Base-by-base conservation (phyloP, 2,888 invertebrate species). In the Reticulitermes lucifugus region DNA sequence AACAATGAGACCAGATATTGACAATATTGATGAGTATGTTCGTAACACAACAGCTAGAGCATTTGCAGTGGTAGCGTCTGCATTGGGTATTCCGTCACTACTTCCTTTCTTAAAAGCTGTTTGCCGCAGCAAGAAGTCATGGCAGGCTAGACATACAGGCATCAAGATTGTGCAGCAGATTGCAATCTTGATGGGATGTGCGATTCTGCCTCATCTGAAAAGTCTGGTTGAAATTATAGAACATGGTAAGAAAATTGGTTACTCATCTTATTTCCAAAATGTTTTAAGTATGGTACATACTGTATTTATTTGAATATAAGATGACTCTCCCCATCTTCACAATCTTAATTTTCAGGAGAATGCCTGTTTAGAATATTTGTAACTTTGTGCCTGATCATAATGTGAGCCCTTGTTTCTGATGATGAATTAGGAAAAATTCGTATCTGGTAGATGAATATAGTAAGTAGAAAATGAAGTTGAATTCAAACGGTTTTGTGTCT, bases 151-250 rank as follows among this genome's bases (percentile, higher is more conserved):
- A n/a, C 99, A 99, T 91, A 99, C 99, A 7, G 99, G 99, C 90
- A 99, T 99, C 87, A 99, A 99, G 92, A 99, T 99, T 90, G 99
- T 99, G 0, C 99, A 99, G 90, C 99, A 99, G 92, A 99, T 99
- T 88, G 98, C 99, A 79, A 99, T 99, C 90, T 93, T 99, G 51
- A 99, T 99, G 99, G 99, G 99, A 12, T 99, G 99, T 90, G 99
- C 99, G 51, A 99, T 99, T 89, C 92, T 99, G 88, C 99, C 99
- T 0, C 99, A 99, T 93, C 93, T 99, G 84, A 98, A 98, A 91
- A 97, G 97, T 80, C 93, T 99, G 85, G 99, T 99, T 14, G 99
- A 99, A 93, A 99, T 99, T 90, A 99, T 99, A 90, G 99, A 99
- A 91, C 99, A 99, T 90, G 99, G 98, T 95, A 91, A 90, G 92